Conservation (phyloP, 2,113 vertebrate genomes). For the Leptosomus discolor region DNA sequence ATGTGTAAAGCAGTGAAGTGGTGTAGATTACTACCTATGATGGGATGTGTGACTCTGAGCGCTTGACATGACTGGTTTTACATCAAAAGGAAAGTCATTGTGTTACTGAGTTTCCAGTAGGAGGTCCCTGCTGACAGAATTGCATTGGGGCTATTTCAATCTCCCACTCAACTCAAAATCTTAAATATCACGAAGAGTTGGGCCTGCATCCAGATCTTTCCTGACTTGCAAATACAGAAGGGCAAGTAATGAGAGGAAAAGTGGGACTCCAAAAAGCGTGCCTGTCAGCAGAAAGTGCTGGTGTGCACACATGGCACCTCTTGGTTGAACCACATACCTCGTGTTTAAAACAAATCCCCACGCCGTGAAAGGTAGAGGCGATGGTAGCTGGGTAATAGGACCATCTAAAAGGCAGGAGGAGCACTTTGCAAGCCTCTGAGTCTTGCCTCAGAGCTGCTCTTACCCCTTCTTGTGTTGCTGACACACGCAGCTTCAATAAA, state of each 20-base stretch:
- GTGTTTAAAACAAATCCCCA: not conserved
- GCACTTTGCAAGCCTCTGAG: not conserved
- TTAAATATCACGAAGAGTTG: not conserved
- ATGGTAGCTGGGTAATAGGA: not conserved
- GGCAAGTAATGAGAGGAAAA: not conserved
- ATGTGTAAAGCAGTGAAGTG: not conserved
- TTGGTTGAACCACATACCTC: accelerated
- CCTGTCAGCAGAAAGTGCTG: not conserved
- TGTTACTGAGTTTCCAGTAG: not conserved
- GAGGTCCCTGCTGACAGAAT: not conserved
- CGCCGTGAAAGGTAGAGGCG: not conserved
- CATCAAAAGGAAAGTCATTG: not conserved
- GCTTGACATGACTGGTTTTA: not conserved
- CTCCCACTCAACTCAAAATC: not conserved
- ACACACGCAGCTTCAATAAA: not conserved
- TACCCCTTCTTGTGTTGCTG: not conserved
- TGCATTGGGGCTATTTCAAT: not conserved
- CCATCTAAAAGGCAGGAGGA: not conserved
- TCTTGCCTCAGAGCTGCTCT: not conserved
- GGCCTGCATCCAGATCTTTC: not conserved
- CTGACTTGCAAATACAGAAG: not conserved
- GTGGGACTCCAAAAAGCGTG: not conserved
- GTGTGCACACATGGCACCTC: not conserved
- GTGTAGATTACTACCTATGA: not conserved
- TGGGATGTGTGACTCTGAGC: not conserved